Base-by-base conservation (phyloP, 2,113 vertebrate species). In the Halcyon senegalensis region DNA sequence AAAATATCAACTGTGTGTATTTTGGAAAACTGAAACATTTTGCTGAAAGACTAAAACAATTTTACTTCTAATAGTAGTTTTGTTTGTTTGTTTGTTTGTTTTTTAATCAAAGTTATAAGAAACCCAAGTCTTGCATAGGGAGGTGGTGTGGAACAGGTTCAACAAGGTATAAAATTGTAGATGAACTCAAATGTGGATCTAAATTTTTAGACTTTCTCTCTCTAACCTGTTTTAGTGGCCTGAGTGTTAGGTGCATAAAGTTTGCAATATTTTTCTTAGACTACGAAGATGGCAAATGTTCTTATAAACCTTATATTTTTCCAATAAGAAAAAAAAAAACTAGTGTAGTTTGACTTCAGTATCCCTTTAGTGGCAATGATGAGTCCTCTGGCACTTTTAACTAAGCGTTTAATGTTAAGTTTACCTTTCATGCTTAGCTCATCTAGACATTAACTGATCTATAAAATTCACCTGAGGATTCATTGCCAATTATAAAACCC, bases 321-420 rank as follows among this genome's bases (percentile, higher is more conserved):
- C 85, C 59, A 95, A 67, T 24, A 59, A 79, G 70, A 55, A 39
- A 25, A 93, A 86, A 83, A 85, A 79, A 87, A 85, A 74, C 19
- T 41, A 94, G 27, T 55, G 72, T 88, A 60, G 35, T 84, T 94
- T 76, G 16, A 84, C 31, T 84, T 69, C 35, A 92, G 11, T 72
- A 51, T 82, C 35, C 46, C 39, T 94, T 72, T 84, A 87, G 58
- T 72, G 74, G 87, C 82, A 82, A 68, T 94, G 89, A 97, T 96
- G 94, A 96, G 97, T 97, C 96, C 96, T 95, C 76, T 90, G 90
- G 82, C 90, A 89, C 94, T 97, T 94, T 95, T 97, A 97, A 96
- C 89, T 92, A 90, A 87, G 84, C 20, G 20, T 94, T 97, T 97
- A 98, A 97, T 97, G 80, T 93, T 95, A 96, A 91, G 80, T 92